phyloP scores from a whole-genome alignment of 2,113 vertebrate genomes.

The Coturnix japonica region DNA sequence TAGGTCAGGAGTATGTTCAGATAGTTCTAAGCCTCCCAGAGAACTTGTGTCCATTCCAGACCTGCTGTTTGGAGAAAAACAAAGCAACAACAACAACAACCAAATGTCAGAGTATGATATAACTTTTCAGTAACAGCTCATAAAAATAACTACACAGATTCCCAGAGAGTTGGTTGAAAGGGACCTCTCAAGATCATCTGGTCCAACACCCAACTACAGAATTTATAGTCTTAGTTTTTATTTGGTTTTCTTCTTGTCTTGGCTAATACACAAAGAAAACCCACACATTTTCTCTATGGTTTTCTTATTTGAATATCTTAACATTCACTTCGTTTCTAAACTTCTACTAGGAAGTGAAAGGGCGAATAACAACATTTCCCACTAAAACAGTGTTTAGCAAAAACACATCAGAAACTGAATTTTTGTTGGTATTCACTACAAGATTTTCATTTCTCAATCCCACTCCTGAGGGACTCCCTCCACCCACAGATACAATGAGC shows the following conservation, averaged over 20 bases:
- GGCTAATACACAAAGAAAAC: background rate
- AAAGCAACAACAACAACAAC: constrained; percentile 45
- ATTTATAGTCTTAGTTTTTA: background rate
- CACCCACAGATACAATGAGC: background rate
- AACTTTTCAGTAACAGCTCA: background rate
- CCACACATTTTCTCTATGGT: background rate
- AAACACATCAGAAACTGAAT: background rate
- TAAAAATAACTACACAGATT: background rate
- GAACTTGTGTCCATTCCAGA: constrained; percentile 87
- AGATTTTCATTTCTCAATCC: background rate
- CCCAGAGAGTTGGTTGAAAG: background rate
- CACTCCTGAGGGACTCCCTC: background rate
- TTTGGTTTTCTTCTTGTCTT: background rate
- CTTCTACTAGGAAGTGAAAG: background rate
- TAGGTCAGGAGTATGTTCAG: constrained; percentile 74
- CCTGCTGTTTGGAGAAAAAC: constrained; percentile 65
- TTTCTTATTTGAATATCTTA: background rate
- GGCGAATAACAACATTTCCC: background rate
- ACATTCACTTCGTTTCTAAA: background rate
- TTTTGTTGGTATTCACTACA: background rate
- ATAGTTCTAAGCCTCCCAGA: constrained; percentile 81
- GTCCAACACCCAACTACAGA: background rate
- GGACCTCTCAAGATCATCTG: background rate
- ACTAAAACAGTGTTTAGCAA: background rate
- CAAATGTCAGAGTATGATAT: constrained; percentile 29